phyloP scores from a whole-genome alignment of 2,888 invertebrate species.

The Amphiduros pacificus region DNA sequence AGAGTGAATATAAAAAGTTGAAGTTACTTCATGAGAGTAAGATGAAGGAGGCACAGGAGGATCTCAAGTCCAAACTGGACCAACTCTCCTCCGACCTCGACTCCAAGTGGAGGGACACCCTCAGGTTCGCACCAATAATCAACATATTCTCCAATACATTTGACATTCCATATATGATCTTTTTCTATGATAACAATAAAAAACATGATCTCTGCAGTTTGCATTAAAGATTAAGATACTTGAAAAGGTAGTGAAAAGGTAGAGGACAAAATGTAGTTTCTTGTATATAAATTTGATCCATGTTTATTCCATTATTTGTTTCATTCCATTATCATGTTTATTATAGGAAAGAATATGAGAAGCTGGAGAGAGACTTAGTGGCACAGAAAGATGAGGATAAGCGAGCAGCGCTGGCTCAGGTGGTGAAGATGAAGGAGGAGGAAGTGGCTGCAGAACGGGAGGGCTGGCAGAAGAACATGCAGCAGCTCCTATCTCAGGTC shows the following conservation, averaged over 20 bases:
- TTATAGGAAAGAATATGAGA: slow-evolving; percentile 42
- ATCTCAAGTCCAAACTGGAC: slow-evolving; percentile 43
- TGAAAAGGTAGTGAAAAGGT: too few species aligned
- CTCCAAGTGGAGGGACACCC: slow-evolving; percentile 54
- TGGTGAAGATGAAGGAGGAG: slow-evolving; percentile 38
- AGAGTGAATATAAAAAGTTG: slow-evolving; percentile 50
- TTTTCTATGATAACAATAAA: too few species aligned
- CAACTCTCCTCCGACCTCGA: slow-evolving; percentile 47
- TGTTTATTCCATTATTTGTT: not conserved
- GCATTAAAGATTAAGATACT: too few species aligned
- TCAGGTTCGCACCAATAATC: too few species aligned
- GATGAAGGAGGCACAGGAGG: slow-evolving; percentile 41
- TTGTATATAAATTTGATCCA: too few species aligned
- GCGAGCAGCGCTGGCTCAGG: slow-evolving; percentile 44
- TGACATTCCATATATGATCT: too few species aligned
- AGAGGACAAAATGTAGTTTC: too few species aligned
- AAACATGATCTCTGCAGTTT: too few species aligned
- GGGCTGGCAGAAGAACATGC: slow-evolving; percentile 44
- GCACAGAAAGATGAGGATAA: slow-evolving; percentile 53
- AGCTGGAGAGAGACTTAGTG: slow-evolving; percentile 43
- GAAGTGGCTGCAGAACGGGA: slow-evolving; percentile 35
- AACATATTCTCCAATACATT: too few species aligned
- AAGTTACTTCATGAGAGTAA: slow-evolving; percentile 40
- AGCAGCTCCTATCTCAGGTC: slow-evolving; percentile 45
- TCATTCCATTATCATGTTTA: too few species aligned